A percentile compares a stretch with the other conserved stretches of the same genome.
These are phyloP conservation scores for Charaxes varanes DNA, from an alignment of 1,140 invertebrate genomes.

Conservation along the genomic window DNA sequence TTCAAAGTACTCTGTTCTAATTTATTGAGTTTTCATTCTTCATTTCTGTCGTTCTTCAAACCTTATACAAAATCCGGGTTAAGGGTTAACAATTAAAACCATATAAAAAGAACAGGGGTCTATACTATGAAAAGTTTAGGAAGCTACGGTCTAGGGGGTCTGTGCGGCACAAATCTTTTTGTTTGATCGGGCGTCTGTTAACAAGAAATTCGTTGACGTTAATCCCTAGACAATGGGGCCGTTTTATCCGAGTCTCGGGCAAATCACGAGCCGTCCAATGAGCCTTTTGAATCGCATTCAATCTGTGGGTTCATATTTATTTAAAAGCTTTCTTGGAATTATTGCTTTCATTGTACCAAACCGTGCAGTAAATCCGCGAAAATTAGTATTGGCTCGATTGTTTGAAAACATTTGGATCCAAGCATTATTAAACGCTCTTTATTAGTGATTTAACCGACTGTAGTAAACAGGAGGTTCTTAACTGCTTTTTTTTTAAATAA, in stretches of 20 bases:
- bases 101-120: too few species aligned
- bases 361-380: constrained; percentile 13
- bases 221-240: constrained; percentile 65
- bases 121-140: too few species aligned
- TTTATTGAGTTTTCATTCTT: too few species aligned
- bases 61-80: too few species aligned
- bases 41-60: too few species aligned
- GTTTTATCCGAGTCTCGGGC: constrained; percentile 45
- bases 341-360: constrained; percentile 28
- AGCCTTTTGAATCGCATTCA: constrained; percentile 37
- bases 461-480: too few species aligned
- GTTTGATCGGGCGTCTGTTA: constrained; percentile 67
- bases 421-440: too few species aligned
- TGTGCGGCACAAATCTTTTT: constrained; percentile 56
- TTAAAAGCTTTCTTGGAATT: constrained; percentile 47
- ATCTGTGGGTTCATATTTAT: constrained; percentile 55
- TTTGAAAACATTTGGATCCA: too few species aligned
- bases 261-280: constrained; percentile 43
- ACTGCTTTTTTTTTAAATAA: too few species aligned
- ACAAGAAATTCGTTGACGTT: constrained; percentile 70
- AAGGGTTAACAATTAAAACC: too few species aligned
- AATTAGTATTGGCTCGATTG: constrained; percentile 1
- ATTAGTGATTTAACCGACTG: too few species aligned
- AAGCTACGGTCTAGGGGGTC: constrained; percentile 25
- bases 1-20: too few species aligned